Conservation (phyloP, 2,113 vertebrate genomes). For the Catharus fuscescens region DNA sequence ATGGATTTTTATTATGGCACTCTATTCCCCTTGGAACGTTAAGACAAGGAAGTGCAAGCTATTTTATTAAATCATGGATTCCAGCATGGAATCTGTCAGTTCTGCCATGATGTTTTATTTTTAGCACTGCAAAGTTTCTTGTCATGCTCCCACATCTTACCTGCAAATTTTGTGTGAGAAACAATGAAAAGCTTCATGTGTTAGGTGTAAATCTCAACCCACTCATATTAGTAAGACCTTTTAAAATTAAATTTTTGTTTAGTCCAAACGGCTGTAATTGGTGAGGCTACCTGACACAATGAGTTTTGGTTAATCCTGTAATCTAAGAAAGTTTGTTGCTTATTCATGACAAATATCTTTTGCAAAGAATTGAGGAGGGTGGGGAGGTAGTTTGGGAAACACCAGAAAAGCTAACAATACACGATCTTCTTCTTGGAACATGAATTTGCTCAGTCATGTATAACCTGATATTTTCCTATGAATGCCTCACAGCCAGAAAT, state of each 20-base stretch:
- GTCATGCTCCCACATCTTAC: background rate
- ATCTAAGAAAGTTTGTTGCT: background rate
- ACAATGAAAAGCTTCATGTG: background rate
- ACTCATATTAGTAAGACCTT: background rate
- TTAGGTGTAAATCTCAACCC: background rate
- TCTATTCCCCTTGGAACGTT: background rate
- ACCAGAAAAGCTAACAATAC: background rate
- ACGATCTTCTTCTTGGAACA: background rate
- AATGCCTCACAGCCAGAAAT: background rate
- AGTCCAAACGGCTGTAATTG: background rate
- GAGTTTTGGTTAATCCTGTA: background rate
- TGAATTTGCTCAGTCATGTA: background rate
- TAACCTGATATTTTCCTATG: background rate
- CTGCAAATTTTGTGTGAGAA: background rate
- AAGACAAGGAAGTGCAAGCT: background rate
- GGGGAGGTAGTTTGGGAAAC: accelerated
- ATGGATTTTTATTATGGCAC: conserved; percentile 6
- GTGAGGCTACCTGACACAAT: background rate
- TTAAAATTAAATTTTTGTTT: background rate
- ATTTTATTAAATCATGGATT: conserved; percentile 35
- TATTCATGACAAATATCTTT: background rate
- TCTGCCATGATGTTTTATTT: background rate
- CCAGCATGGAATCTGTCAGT: background rate
- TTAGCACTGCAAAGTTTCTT: background rate
- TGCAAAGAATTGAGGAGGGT: accelerated